phyloP scores from a whole-genome alignment of 2,113 vertebrate species.

The Misgurnus mizolepis region DNA sequence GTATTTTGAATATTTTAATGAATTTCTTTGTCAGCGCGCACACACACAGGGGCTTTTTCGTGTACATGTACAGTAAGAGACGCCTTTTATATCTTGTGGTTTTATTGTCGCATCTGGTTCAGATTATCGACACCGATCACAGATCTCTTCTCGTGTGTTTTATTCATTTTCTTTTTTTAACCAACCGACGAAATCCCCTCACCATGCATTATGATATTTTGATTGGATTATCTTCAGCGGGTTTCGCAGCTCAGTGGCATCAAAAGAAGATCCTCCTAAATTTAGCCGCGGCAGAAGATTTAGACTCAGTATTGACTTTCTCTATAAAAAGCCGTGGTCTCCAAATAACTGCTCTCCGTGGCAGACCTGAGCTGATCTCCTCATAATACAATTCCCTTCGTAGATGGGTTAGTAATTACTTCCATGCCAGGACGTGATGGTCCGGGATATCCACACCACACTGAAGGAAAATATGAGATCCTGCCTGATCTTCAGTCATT shows the following conservation, averaged over 20 bases:
- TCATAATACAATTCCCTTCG: conserved; percentile 14
- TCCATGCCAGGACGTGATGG: conserved; percentile 1
- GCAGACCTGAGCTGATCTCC: conserved; percentile 27
- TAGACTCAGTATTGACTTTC: conserved; percentile 45
- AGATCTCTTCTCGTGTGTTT: conserved; percentile 11
- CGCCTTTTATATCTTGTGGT: neutral
- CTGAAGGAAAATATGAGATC: neutral
- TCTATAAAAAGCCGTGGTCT: conserved; percentile 48
- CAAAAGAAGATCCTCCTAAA: conserved; percentile 44
- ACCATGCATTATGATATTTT: conserved; percentile 12
- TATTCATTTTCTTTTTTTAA: conserved; percentile 19
- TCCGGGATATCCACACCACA: neutral
- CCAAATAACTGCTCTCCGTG: conserved; percentile 42
- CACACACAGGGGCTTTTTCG: neutral
- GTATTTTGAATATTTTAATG: conserved; percentile 1
- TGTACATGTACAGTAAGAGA: neutral
- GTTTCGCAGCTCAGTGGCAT: conserved; percentile 30
- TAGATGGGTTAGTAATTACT: conserved; percentile 17
- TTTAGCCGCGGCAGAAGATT: conserved; percentile 39
- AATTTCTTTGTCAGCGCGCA: neutral
- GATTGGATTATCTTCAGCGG: conserved; percentile 38
- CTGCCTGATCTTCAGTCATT: neutral
- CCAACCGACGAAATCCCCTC: neutral
- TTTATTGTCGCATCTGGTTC: neutral
- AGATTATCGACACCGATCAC: neutral